phyloP scores from a whole-genome alignment of 1,140 invertebrate genomes.

The Aethina tumida region DNA sequence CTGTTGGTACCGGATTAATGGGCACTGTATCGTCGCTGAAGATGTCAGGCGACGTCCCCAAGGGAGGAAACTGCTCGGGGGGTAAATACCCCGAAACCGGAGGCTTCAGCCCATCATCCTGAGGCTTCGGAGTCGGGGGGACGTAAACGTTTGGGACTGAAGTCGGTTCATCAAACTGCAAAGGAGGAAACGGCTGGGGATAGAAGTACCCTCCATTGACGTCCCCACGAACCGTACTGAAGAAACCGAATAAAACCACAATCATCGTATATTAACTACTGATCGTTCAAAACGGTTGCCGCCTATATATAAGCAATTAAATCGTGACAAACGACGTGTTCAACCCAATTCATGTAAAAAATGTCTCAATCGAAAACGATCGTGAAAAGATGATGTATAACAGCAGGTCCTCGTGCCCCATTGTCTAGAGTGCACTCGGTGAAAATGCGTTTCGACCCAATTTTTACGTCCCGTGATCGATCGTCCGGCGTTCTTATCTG shows the following conservation, averaged over 20 bases:
- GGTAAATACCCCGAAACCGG: too few relatives aligned
- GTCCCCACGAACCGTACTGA: constrained; percentile 8
- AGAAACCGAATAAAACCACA: neutral
- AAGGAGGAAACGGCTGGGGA: constrained; percentile 21
- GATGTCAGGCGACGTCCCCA: neutral
- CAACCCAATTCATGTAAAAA: constrained; percentile 17
- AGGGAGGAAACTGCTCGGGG: constrained; percentile 5
- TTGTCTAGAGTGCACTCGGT: too few relatives aligned
- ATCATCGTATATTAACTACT: constrained; percentile 1
- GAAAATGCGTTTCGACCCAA: too few relatives aligned
- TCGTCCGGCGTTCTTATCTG: too few relatives aligned
- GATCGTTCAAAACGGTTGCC: neutral
- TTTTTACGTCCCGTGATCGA: too few relatives aligned
- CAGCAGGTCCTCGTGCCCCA: too few relatives aligned
- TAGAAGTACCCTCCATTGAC: constrained; percentile 19
- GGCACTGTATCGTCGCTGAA: constrained; percentile 15
- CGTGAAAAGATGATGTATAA: too few relatives aligned
- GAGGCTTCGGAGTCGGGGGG: constrained; percentile 10
- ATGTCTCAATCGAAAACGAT: too few relatives aligned
- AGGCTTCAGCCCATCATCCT: too few relatives aligned
- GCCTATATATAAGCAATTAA: constrained; percentile 14
- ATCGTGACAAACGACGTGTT: constrained; percentile 17
- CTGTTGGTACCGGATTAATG: constrained; percentile 4
- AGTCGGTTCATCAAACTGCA: constrained; percentile 12
- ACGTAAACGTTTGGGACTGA: constrained; percentile 6